Evolutionary conservation across 2,888 invertebrate species (phyloP).

Genomic region (Heliconius ethilla): DNA sequence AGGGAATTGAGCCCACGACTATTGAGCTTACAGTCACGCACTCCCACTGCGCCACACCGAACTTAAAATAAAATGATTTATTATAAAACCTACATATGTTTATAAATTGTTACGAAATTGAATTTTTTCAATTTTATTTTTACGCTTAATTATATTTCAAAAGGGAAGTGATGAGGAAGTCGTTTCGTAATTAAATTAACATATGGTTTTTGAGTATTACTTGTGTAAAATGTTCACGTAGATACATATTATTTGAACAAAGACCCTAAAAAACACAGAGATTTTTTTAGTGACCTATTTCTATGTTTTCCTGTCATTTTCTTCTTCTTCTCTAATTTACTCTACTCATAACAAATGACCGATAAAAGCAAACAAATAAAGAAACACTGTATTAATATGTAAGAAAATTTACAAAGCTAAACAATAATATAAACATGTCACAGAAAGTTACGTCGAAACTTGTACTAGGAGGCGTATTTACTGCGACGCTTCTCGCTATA

Average conservation of each 20-base stretch:
- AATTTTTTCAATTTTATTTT: neutral
- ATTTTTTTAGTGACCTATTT: no score
- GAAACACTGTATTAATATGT: no score
- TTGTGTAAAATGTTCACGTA: neutral
- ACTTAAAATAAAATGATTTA: neutral
- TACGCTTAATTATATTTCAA: neutral
- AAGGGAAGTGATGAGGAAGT: neutral
- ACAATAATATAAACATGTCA: no score
- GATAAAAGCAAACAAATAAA: no score
- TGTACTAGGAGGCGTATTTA: no score
- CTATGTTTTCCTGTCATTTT: no score
- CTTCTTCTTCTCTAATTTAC: no score
- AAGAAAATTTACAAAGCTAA: no score
- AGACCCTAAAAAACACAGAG: no score
- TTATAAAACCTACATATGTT: neutral
- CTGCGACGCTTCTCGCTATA: neutral
- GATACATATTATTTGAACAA: no score
- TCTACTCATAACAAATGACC: no score
- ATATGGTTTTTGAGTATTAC: neutral
- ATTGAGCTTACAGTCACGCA: neutral
- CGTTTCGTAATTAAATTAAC: neutral
- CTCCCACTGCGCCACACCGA: neutral
- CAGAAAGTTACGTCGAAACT: no score
- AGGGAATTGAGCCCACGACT: neutral
- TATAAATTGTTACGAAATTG: neutral